phyloP scores from a whole-genome alignment of 2,113 vertebrate species.

The Trematocara macrostoma region DNA sequence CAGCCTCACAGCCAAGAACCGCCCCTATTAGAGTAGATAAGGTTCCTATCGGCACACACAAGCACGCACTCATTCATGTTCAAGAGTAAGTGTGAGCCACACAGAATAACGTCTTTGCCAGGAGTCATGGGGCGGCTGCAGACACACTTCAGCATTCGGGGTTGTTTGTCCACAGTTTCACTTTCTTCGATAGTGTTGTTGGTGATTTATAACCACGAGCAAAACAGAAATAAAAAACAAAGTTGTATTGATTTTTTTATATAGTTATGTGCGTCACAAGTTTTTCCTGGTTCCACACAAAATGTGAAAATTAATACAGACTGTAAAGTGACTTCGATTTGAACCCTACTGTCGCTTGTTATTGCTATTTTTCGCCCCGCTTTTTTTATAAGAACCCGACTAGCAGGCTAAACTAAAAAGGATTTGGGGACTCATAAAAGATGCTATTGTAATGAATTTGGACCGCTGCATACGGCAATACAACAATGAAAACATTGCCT shows the following conservation, averaged over 20 bases:
- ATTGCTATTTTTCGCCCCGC: background rate
- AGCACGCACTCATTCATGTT: constrained; percentile 25
- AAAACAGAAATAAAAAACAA: constrained; percentile 48
- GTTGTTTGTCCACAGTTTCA: constrained; percentile 48
- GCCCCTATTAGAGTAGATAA: constrained; percentile 79
- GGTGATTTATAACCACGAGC: constrained; percentile 48
- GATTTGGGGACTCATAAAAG: constrained; percentile 50
- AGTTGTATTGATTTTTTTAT: constrained; percentile 42
- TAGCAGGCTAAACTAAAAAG: constrained; percentile 44
- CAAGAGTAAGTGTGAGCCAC: constrained; percentile 21
- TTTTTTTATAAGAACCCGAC: constrained; percentile 36
- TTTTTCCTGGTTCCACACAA: constrained; percentile 33
- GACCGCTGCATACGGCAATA: constrained; percentile 38
- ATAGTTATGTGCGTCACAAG: constrained; percentile 34
- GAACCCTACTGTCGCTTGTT: constrained; percentile 48
- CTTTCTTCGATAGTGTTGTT: constrained; percentile 49
- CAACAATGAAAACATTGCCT: constrained; percentile 14
- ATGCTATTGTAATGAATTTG: constrained; percentile 48
- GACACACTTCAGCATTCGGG: constrained; percentile 37
- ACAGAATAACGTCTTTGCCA: constrained; percentile 77
- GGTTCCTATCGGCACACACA: constrained; percentile 72
- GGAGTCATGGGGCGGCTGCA: constrained; percentile 56
- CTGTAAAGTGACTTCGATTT: constrained; percentile 52
- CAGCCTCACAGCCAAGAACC: constrained; percentile 70
- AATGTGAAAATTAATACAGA: constrained; percentile 51